Evolutionary conservation across 2,797 vertebrate genomes (phyloP).

Genomic region (Gymnoscopelus microlampas): DNA sequence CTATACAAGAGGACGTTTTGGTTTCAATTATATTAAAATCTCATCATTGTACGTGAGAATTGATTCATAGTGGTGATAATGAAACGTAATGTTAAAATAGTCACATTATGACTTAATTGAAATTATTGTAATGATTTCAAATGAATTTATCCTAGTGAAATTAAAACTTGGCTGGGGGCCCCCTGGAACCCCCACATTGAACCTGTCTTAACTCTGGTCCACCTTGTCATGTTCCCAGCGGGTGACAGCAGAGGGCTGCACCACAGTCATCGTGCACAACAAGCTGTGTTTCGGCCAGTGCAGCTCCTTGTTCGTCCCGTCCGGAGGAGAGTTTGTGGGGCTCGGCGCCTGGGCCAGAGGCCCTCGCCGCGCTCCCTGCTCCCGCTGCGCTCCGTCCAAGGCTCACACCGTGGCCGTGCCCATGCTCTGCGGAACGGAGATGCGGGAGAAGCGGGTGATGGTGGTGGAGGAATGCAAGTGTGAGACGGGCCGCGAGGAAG

Average conservation of each 20-base stretch:
- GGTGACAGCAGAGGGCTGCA: conserved; percentile 76
- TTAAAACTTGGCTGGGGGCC: too few species aligned
- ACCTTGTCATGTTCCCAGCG: conserved; percentile 60
- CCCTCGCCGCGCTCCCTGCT: conserved; percentile 68
- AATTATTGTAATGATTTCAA: too few species aligned
- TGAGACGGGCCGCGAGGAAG: conserved; percentile 76
- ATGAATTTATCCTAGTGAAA: too few species aligned
- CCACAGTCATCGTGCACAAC: conserved; percentile 77
- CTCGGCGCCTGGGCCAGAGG: conserved; percentile 5
- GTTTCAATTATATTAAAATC: too few species aligned
- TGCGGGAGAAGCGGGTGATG: conserved; percentile 71
- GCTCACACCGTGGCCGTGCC: conserved; percentile 61
- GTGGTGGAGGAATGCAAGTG: conserved; percentile 84
- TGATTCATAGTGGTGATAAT: too few species aligned
- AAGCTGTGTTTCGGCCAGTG: conserved; percentile 84
- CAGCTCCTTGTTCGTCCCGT: conserved; percentile 82
- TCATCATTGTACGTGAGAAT: too few species aligned
- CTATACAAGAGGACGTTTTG: too few species aligned
- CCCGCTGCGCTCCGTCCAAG: conserved; percentile 78
- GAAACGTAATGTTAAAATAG: too few species aligned
- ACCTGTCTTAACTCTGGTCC: not conserved
- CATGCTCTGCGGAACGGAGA: conserved; percentile 69
- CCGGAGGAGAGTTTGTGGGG: conserved; percentile 59
- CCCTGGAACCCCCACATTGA: too few species aligned
- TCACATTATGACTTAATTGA: too few species aligned